Base-by-base conservation (phyloP, 1,140 invertebrate genomes). In the Choristoneura fumiferana region DNA sequence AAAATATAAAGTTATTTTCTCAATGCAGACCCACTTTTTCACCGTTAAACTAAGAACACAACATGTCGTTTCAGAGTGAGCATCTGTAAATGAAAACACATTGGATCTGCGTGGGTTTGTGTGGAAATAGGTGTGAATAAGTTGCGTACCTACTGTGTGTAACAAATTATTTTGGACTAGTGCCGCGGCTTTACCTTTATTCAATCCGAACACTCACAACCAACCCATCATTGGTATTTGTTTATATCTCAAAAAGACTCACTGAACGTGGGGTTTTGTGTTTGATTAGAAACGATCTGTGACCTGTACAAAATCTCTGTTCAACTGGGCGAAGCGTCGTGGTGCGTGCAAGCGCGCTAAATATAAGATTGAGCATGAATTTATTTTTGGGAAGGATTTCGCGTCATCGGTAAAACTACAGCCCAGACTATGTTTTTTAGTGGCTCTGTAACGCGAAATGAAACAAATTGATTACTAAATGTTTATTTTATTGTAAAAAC, bases 91-190 rank as follows among this genome's bases (percentile, higher is more conserved):
- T 88, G 78, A 85, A 85, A 88, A 88, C 82, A 83, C 78, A 72
- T 65, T 74, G 73, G 78, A 62, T 79, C 84, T 87, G 85, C 85
- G 85, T 88, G 85, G 85, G 85, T 76, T 77, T 74, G 82, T 80
- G 82, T 88, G 75, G 84, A 86, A 88, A 88, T 88, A 88, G 85
- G 81, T 85, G 81, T 85, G 85, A 88, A 85, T 81, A 83, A 78
- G 65, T 83, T 83, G 76, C 84, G 76, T 87, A 79, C n/a, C n/a
- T n/a, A n/a, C 72, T 77, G 77, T 76, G 73, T 66, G 55, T 58
- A 72, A 74, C 68, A 63, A 67, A 78, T 83, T 74, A 80, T 83
- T 84, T 82, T 76, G 66, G 77, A 74, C 61, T 78, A 73, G 69
- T 74, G 64, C 67, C 67, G 67, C 69, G 69, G 60, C 62, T 71